These are phyloP conservation scores for Peromyscus nudipes DNA, from an alignment of 2,797 vertebrate genomes.

Conservation along the genomic window DNA sequence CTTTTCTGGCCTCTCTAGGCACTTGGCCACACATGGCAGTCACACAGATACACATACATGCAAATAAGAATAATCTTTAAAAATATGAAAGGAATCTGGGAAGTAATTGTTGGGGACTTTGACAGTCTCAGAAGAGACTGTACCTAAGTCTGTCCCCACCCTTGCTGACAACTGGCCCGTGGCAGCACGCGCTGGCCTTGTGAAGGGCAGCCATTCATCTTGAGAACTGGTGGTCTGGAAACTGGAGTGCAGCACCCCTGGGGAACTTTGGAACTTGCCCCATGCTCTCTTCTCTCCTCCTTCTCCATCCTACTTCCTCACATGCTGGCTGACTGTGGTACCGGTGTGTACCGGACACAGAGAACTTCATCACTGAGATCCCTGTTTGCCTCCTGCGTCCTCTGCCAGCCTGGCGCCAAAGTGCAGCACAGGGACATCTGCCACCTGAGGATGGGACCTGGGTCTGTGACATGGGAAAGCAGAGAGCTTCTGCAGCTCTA, in stretches of 20 bases:
- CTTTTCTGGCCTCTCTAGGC: not conserved
- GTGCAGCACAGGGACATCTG: not conserved
- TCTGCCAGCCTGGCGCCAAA: not conserved
- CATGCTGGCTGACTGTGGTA: not conserved
- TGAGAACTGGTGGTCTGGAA: not conserved
- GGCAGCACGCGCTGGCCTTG: rapidly evolving
- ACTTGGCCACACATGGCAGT: not conserved
- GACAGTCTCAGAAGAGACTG: not conserved
- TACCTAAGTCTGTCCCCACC: too few relatives aligned
- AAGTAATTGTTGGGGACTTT: not conserved
- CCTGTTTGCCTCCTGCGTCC: not conserved
- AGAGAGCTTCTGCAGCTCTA: too few relatives aligned
- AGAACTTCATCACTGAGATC: not conserved
- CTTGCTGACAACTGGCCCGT: not conserved
- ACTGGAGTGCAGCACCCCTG: not conserved
- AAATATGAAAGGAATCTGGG: not conserved
- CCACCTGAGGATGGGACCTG: not conserved
- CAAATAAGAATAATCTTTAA: not conserved
- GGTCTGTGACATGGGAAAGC: not conserved
- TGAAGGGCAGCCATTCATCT: not conserved
- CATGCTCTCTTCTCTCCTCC: not conserved
- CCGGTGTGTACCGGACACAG: not conserved
- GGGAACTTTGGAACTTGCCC: slow-evolving; percentile 40
- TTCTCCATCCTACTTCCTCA: not conserved
- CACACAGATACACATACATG: not conserved